Percentiles rank a stretch among this genome's conserved stretches.
phyloP scores from a whole-genome alignment of 1,140 invertebrate species.

The Chrysopa pallens region DNA sequence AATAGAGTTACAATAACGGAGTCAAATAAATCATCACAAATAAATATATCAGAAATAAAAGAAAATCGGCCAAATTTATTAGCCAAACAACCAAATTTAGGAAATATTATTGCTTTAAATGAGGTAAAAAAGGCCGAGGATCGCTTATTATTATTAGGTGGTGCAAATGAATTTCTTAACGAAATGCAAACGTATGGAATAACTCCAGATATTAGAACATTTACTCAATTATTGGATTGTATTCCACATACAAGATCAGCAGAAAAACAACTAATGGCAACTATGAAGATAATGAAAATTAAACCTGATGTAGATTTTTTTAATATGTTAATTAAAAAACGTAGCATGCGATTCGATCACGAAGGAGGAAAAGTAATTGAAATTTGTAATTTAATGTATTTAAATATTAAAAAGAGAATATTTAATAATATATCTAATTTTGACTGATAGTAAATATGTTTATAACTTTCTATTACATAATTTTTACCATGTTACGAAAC shows the following conservation, averaged over 20 bases:
- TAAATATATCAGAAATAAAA: no score
- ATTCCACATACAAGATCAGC: slow-evolving; percentile 40
- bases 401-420: no score
- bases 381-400: no score
- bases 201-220: slow-evolving; percentile 57
- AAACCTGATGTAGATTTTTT: slow-evolving; percentile 63
- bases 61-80: slow-evolving; percentile 32
- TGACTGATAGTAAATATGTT: no score
- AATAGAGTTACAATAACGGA: no score
- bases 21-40: no score
- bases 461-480: no score
- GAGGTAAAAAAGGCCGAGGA: slow-evolving; percentile 38
- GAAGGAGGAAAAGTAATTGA: slow-evolving; percentile 41
- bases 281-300: slow-evolving; percentile 36
- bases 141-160: slow-evolving; percentile 64
- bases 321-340: slow-evolving; percentile 70
- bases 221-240: slow-evolving; percentile 54
- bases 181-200: slow-evolving; percentile 48
- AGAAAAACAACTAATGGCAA: slow-evolving; percentile 43
- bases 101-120: slow-evolving; percentile 31
- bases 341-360: slow-evolving; percentile 44
- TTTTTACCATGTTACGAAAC: no score
- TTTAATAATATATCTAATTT: no score
- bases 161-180: slow-evolving; percentile 48
- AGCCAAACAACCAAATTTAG: slow-evolving; percentile 29